phyloP scores from a whole-genome alignment of 2,888 invertebrate genomes.

The Nymphalis c-album region DNA sequence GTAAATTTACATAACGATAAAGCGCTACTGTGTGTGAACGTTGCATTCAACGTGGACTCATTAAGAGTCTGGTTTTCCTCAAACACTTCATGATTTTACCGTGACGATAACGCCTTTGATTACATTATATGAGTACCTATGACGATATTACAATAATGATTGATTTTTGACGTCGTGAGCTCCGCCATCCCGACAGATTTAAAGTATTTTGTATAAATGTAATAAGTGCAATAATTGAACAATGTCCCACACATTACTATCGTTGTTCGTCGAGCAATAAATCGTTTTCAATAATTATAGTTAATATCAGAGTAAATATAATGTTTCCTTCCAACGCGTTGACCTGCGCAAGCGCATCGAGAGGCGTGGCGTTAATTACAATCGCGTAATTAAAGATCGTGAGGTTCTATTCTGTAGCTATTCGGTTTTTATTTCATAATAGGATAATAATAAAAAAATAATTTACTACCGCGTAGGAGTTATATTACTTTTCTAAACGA shows the following conservation, averaged over 20 bases:
- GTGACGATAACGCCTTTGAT: too few species aligned
- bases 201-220: too few species aligned
- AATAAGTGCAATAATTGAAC: too few species aligned
- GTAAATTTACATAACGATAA: not conserved
- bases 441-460: constrained; percentile 4
- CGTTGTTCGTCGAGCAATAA: not conserved
- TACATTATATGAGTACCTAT: too few species aligned
- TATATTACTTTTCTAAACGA: not conserved
- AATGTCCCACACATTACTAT: not conserved
- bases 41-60: not conserved
- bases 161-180: too few species aligned
- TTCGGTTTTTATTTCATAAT: not conserved
- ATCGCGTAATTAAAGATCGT: constrained; percentile 19
- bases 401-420: not conserved
- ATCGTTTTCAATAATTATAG: not conserved
- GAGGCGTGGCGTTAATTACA: constrained; percentile 19
- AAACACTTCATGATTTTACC: too few species aligned
- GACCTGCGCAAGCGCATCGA: constrained; percentile 13
- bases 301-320: constrained; percentile 7
- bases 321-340: not conserved
- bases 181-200: too few species aligned
- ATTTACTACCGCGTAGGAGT: not conserved
- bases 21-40: not conserved
- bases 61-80: not conserved
- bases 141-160: too few species aligned